Base-by-base conservation (phyloP, 2,113 vertebrate species). In the Embiotoca jacksoni region DNA sequence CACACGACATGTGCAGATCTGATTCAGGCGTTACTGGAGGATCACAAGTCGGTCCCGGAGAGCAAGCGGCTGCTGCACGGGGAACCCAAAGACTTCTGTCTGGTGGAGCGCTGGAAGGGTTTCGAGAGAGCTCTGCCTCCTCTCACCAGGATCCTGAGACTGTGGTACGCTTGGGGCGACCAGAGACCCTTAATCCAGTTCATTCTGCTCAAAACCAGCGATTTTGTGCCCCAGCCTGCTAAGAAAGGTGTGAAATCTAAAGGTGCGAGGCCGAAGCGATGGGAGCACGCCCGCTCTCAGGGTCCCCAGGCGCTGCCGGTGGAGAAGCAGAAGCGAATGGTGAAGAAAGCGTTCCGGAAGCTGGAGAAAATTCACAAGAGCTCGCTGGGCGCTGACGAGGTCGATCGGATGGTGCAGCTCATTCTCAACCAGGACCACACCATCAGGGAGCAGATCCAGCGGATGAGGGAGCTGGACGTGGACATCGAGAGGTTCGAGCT, bases 91-190 rank as follows among this genome's bases (percentile, higher is more conserved):
- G 97, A 99, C 81, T 99, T 98, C 86, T 98, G 96, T 83, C 96
- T 99, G 6, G 83, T 98, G 1, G 98, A 99, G 89, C 95, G 95
- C 77, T 99, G 97, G 97, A 97, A 96, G 85, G 97, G 96, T 2
- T 98, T 97, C 0, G 97, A 99, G 83, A 87, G 97, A 56, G 95
- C 94, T 0, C 85, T 99, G 81, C 98, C 97, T 8, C 97, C 97
- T 0, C 92, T 96, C 16, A 98, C 97, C 33, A 96, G 97, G 72
- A 97, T 99, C 75, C 89, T 98, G 63, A 95, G 97, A 71, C 95
- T 99, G 30, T 99, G 97, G 96, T 96, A 95, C 14, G 96, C 97
- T 0, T 99, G 98, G 98, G 97, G 98, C 0, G 96, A 97, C 31
- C 96, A 99, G 85, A 95, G 93, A 65, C 85, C 95, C 50, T 97